These are phyloP conservation scores for Hoplodrina blanda DNA, from an alignment of 2,888 invertebrate genomes.

Conservation along the genomic window DNA sequence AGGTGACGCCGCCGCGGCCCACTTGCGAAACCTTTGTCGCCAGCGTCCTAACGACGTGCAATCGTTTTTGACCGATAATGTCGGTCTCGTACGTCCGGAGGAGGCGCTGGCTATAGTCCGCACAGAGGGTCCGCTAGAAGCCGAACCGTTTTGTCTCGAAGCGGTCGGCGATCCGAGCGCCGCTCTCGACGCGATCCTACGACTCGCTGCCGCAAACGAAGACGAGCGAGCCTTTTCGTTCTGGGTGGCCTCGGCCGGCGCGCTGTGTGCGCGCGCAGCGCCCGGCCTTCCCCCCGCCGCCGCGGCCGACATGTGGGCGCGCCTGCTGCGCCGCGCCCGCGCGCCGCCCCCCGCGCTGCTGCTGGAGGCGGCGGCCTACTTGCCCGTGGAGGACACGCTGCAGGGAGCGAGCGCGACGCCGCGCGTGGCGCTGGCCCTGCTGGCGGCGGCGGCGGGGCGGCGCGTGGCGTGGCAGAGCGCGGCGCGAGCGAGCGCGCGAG, in stretches of 20 bases:
- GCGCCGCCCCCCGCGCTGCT: slow-evolving; percentile 74
- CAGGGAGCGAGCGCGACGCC: slow-evolving; percentile 68
- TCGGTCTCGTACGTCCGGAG: slow-evolving; percentile 82
- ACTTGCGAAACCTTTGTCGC: slow-evolving; percentile 78
- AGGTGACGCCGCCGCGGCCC: slow-evolving; percentile 76
- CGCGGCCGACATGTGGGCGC: slow-evolving; percentile 77
- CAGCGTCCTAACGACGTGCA: slow-evolving; percentile 73
- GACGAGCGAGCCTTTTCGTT: slow-evolving; percentile 59
- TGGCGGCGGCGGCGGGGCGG: slow-evolving; percentile 69
- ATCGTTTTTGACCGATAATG: slow-evolving; percentile 75
- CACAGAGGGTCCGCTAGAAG: slow-evolving; percentile 74
- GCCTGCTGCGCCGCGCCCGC: slow-evolving; percentile 74
- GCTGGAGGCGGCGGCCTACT: slow-evolving; percentile 71
- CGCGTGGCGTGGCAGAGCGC: slow-evolving; percentile 72
- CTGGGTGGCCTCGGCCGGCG: slow-evolving; percentile 73
- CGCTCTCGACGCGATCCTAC: slow-evolving; percentile 79
- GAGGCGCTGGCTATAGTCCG: slow-evolving; percentile 79
- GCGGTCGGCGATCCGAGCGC: slow-evolving; percentile 81
- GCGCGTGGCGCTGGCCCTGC: slow-evolving; percentile 76
- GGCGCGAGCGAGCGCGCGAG: slow-evolving; percentile 67
- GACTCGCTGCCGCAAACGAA: slow-evolving; percentile 65
- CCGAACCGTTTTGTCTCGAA: slow-evolving; percentile 84
- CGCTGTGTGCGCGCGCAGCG: slow-evolving; percentile 77
- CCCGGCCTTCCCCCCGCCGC: slow-evolving; percentile 73
- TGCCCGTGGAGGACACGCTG: slow-evolving; percentile 72